These are phyloP conservation scores for Petrocephalus sullivani DNA, from an alignment of 2,797 vertebrate genomes.

Conservation along the genomic window DNA sequence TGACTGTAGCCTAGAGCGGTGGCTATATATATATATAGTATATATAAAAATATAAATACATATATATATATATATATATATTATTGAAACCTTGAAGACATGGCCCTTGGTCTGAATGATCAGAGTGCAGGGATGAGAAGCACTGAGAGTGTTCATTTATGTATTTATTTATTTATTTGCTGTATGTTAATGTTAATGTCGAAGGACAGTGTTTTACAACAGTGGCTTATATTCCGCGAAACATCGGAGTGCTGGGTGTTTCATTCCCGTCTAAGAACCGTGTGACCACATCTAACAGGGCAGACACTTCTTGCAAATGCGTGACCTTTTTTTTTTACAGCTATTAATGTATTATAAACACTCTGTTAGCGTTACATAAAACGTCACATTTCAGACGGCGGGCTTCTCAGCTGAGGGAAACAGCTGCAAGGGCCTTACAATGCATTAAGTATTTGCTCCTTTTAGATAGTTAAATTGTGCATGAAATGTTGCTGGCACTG, in stretches of 20 bases:
- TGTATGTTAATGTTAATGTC: neutral
- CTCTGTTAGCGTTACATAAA: conserved; percentile 99
- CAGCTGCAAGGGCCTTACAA: conserved; percentile 99
- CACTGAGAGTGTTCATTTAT: neutral
- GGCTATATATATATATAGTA: too few species aligned
- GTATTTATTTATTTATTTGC: neutral
- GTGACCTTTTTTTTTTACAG: conserved; percentile 80
- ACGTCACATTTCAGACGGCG: conserved; percentile 84
- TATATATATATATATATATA: too few species aligned
- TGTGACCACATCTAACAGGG: conserved; percentile 48
- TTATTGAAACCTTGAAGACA: neutral
- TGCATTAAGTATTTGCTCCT: conserved; percentile 99
- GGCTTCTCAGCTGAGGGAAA: conserved; percentile 93
- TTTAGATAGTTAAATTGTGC: conserved; percentile 99
- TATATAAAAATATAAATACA: too few species aligned
- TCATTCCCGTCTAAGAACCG: neutral
- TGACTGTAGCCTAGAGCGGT: too few species aligned
- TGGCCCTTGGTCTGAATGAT: neutral
- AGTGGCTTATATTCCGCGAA: neutral
- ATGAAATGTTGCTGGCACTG: conserved; percentile 99
- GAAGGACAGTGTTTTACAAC: neutral
- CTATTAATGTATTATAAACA: conserved; percentile 99
- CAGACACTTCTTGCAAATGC: conserved; percentile 85
- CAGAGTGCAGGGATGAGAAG: neutral
- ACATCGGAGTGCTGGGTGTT: neutral